Percentiles rank a stretch among this genome's conserved stretches.
These are phyloP conservation scores for Apteryx mantelli DNA, from an alignment of 2,113 vertebrate genomes.

Conservation along the genomic window DNA sequence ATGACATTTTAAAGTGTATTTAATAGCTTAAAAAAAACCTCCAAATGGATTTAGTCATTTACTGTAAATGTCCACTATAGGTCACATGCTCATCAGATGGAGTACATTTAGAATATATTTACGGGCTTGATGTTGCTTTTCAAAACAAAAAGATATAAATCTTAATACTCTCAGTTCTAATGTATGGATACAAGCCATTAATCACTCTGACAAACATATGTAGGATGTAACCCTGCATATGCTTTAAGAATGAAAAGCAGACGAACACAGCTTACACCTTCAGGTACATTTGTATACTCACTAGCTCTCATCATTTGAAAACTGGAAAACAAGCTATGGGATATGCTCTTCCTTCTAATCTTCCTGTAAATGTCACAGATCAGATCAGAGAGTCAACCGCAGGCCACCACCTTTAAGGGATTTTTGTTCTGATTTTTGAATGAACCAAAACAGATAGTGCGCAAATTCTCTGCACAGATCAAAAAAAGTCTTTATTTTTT, in stretches of 20 bases:
- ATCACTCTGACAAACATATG: constrained; percentile 73
- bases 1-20: constrained; percentile 67
- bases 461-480: background rate
- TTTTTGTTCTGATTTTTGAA: background rate
- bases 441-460: background rate
- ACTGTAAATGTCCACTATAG: constrained; percentile 31
- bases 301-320: constrained; percentile 57
- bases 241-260: constrained; percentile 78
- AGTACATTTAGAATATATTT: constrained; percentile 60
- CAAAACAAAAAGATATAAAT: constrained; percentile 77
- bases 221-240: constrained; percentile 76
- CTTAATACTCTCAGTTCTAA: constrained; percentile 57
- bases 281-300: constrained; percentile 71
- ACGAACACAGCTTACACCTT: constrained; percentile 76
- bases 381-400: background rate
- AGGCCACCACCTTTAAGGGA: background rate
- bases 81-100: constrained; percentile 24
- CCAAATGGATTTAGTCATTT: constrained; percentile 57
- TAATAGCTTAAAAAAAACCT: constrained; percentile 50
- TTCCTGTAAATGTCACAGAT: background rate
- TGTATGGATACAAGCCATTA: constrained; percentile 74
- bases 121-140: constrained; percentile 57
- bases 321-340: constrained; percentile 59
- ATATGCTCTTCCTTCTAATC: constrained; percentile 74
- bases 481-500: background rate